Conservation (phyloP, 2,797 vertebrate species). For the Cynopterus sphinx region DNA sequence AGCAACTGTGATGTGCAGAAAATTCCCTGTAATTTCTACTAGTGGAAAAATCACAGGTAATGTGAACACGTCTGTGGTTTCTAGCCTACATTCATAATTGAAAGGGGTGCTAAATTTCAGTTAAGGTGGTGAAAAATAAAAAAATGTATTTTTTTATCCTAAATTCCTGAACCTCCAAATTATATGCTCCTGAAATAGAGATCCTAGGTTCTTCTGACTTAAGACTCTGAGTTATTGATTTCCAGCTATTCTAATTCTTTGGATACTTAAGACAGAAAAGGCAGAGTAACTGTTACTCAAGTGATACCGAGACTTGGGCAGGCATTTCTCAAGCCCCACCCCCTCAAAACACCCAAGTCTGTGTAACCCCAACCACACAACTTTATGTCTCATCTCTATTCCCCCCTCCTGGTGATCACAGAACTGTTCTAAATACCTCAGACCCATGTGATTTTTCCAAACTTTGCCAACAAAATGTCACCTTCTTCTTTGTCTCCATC, state of each 20-base stretch:
- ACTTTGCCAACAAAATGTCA: neutral
- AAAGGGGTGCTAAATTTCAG: neutral
- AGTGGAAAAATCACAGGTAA: neutral
- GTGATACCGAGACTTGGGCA: neutral
- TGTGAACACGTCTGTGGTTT: neutral
- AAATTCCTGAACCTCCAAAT: neutral
- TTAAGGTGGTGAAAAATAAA: slow-evolving; percentile 15
- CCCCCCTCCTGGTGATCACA: neutral
- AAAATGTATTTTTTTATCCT: neutral
- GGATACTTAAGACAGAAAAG: neutral
- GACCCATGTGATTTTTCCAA: neutral
- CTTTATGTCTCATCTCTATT: neutral
- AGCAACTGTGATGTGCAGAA: neutral
- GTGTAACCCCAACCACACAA: neutral
- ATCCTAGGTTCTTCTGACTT: neutral
- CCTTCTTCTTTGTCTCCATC: neutral
- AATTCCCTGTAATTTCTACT: neutral
- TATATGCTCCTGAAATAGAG: neutral
- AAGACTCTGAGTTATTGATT: neutral
- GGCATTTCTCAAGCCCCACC: neutral
- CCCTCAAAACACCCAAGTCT: neutral
- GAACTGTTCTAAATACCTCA: neutral
- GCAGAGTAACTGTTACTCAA: neutral
- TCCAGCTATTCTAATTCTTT: neutral
- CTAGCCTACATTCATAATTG: neutral